Evolutionary conservation across 2,113 vertebrate genomes (phyloP).

Genomic region (Tachuris rubrigastra): DNA sequence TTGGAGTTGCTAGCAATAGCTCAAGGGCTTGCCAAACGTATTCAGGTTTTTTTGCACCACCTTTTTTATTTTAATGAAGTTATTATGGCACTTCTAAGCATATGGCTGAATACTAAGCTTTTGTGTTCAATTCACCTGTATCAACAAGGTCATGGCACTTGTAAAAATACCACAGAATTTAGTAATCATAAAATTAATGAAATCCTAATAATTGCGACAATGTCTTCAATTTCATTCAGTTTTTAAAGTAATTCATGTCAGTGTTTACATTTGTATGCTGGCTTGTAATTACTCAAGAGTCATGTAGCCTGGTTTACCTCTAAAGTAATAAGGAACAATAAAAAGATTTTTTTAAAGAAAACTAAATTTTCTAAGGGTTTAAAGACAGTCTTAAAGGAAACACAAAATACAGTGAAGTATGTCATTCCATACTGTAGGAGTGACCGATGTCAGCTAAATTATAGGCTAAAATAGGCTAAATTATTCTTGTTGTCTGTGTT

Average conservation of each 20-base stretch:
- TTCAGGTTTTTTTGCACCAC: background rate
- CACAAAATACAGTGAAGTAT: background rate
- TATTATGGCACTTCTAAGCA: background rate
- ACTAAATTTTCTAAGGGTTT: background rate
- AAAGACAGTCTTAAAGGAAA: background rate
- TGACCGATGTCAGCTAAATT: background rate
- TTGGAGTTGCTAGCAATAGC: background rate
- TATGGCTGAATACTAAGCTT: background rate
- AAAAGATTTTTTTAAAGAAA: background rate
- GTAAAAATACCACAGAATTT: background rate
- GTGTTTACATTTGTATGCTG: background rate
- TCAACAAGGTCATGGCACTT: background rate
- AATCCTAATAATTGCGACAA: background rate
- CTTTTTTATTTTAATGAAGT: background rate
- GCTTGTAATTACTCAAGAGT: background rate
- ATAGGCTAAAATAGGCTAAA: background rate
- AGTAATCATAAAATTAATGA: background rate
- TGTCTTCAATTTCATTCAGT: rapidly evolving
- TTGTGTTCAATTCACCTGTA: background rate
- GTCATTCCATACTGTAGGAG: background rate
- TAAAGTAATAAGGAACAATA: background rate
- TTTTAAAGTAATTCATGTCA: background rate
- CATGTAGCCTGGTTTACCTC: background rate
- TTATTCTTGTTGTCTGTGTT: background rate
- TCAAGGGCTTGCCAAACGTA: background rate